phyloP scores from a whole-genome alignment of 2,113 vertebrate genomes.

The Grus americana region DNA sequence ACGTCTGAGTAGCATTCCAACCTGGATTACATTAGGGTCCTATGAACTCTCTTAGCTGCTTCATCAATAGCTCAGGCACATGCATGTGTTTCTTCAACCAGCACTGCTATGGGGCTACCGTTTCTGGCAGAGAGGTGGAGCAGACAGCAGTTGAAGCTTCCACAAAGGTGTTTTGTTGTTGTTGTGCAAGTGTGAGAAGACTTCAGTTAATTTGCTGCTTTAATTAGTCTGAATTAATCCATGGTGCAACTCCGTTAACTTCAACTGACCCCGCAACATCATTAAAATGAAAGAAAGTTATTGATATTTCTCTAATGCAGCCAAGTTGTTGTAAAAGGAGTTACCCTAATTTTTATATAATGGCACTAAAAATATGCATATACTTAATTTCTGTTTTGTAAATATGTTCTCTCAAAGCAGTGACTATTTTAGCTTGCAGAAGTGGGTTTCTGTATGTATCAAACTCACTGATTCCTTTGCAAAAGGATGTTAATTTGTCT shows the following conservation, averaged over 20 bases:
- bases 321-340: neutral
- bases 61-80: neutral
- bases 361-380: neutral
- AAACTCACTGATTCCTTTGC: neutral
- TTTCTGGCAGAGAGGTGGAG: neutral
- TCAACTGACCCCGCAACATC: neutral
- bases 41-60: neutral
- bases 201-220: neutral
- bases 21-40: neutral
- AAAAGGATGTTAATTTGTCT: neutral
- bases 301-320: neutral
- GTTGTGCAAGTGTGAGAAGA: neutral
- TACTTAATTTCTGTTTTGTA: neutral
- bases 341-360: neutral
- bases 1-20: neutral
- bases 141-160: neutral
- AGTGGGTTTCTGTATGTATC: neutral
- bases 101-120: neutral
- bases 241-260: neutral
- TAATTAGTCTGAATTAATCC: neutral
- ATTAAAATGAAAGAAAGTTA: neutral
- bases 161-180: neutral
- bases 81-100: rapidly evolving
- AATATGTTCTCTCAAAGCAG: neutral
- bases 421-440: neutral